A percentile compares a stretch with the other conserved stretches of the same genome.
Conservation (phyloP, 2,888 invertebrate species). For the Dusona sp. region DNA sequence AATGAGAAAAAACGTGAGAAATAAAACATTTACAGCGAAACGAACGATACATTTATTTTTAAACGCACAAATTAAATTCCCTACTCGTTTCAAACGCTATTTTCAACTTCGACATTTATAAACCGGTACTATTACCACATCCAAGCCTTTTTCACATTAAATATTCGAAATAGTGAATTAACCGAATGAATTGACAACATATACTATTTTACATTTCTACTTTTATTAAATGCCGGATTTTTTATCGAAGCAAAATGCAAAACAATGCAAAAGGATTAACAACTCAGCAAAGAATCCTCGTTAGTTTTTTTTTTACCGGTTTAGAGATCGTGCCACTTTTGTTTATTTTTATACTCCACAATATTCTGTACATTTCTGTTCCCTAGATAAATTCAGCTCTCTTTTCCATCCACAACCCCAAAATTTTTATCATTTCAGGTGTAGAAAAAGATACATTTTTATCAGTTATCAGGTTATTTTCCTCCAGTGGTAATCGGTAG, state of each 20-base stretch:
- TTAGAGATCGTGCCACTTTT: neutral
- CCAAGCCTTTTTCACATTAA: neutral
- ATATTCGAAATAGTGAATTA: neutral
- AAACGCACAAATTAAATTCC: neutral
- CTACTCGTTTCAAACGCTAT: constrained; percentile 3
- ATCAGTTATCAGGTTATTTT: constrained; percentile 35
- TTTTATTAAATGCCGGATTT: neutral
- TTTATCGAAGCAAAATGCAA: neutral
- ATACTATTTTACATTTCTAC: neutral
- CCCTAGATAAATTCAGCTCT: neutral
- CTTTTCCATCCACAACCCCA: neutral
- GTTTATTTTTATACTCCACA: neutral
- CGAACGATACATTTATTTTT: neutral
- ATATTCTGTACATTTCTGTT: neutral
- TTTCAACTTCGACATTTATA: constrained; percentile 38
- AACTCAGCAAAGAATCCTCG: neutral
- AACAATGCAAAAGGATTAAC: neutral
- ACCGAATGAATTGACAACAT: neutral
- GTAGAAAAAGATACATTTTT: neutral
- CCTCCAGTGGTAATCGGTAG: neutral
- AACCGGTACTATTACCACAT: constrained; percentile 37
- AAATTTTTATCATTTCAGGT: neutral
- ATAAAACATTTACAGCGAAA: neutral
- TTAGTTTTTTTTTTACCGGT: neutral
- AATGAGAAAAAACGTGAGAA: neutral